A percentile compares a stretch with the other conserved stretches of the same genome.
These are phyloP conservation scores for Tillus elongatus DNA, from an alignment of 2,888 invertebrate genomes.

Conservation along the genomic window DNA sequence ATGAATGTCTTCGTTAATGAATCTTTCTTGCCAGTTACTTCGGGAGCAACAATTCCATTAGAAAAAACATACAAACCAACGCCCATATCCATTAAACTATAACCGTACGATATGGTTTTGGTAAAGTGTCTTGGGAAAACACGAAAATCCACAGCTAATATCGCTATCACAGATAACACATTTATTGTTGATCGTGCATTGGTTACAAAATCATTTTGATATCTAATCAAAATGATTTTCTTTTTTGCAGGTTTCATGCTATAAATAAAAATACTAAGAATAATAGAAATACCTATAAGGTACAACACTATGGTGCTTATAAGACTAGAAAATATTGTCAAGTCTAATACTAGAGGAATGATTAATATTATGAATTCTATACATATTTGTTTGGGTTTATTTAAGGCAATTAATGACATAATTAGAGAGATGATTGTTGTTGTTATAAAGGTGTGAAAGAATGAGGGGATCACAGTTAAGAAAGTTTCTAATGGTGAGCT, in stretches of 20 bases:
- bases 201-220: slow-evolving; percentile 47
- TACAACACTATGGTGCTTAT: slow-evolving; percentile 11
- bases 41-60: slow-evolving; percentile 66
- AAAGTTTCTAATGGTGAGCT: slow-evolving; percentile 46
- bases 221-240: no score
- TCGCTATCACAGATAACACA: slow-evolving; percentile 67
- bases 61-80: slow-evolving; percentile 80
- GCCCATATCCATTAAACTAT: slow-evolving; percentile 90
- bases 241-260: no score
- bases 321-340: slow-evolving; percentile 47
- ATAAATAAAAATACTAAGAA: slow-evolving; percentile 4
- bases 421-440: slow-evolving; percentile 28
- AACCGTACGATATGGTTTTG: slow-evolving; percentile 81
- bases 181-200: slow-evolving; percentile 61
- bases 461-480: slow-evolving; percentile 32
- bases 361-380: slow-evolving; percentile 51
- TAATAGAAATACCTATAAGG: background rate
- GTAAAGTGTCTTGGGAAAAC: slow-evolving; percentile 77
- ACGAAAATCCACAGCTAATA: slow-evolving; percentile 89
- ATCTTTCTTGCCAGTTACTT: slow-evolving; percentile 37
- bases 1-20: slow-evolving; percentile 35
- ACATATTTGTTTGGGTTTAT: no score
- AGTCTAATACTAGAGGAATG: slow-evolving; percentile 47
- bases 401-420: slow-evolving; percentile 10
- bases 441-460: slow-evolving; percentile 31